phyloP scores from a whole-genome alignment of 2,797 vertebrate species.

The Bradypus variegatus region DNA sequence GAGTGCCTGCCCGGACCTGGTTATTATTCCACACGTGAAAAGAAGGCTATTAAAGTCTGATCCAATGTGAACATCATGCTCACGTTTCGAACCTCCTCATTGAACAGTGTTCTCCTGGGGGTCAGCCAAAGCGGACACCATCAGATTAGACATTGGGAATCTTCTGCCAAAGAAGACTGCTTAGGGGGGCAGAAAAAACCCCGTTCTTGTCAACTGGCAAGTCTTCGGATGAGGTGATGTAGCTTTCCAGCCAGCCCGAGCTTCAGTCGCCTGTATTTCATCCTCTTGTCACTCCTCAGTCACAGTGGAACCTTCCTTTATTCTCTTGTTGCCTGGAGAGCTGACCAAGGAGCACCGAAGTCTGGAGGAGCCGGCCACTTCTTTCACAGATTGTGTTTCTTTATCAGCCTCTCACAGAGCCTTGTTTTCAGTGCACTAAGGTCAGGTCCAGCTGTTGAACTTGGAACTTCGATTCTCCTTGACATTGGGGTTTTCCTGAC shows the following conservation, averaged over 20 bases:
- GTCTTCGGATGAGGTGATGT: slow-evolving; percentile 86
- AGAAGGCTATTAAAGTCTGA: slow-evolving; percentile 89
- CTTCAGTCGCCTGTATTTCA: slow-evolving; percentile 93
- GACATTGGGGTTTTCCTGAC: slow-evolving; percentile 74
- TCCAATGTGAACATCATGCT: slow-evolving; percentile 85
- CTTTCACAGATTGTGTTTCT: slow-evolving; percentile 86
- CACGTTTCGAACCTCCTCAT: slow-evolving; percentile 83
- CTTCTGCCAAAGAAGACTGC: slow-evolving; percentile 50
- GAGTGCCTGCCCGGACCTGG: too few relatives aligned
- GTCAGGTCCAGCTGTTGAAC: slow-evolving; percentile 85
- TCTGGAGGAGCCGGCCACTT: slow-evolving; percentile 84
- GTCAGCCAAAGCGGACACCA: slow-evolving; percentile 91
- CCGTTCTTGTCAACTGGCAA: slow-evolving; percentile 68
- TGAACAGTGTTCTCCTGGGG: slow-evolving; percentile 82
- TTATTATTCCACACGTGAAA: slow-evolving; percentile 57
- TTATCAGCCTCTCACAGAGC: slow-evolving; percentile 79
- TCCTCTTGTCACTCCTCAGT: slow-evolving; percentile 87
- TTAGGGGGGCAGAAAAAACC: background rate
- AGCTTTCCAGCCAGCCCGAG: slow-evolving; percentile 85
- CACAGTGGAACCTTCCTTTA: slow-evolving; percentile 83
- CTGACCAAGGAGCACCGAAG: slow-evolving; percentile 82
- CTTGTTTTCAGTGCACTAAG: slow-evolving; percentile 77
- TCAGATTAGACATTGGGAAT: slow-evolving; percentile 84
- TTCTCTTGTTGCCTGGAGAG: slow-evolving; percentile 87
- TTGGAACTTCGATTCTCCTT: slow-evolving; percentile 81